These are phyloP conservation scores for Onchidella celtica DNA, from an alignment of 2,888 invertebrate genomes.

Conservation along the genomic window DNA sequence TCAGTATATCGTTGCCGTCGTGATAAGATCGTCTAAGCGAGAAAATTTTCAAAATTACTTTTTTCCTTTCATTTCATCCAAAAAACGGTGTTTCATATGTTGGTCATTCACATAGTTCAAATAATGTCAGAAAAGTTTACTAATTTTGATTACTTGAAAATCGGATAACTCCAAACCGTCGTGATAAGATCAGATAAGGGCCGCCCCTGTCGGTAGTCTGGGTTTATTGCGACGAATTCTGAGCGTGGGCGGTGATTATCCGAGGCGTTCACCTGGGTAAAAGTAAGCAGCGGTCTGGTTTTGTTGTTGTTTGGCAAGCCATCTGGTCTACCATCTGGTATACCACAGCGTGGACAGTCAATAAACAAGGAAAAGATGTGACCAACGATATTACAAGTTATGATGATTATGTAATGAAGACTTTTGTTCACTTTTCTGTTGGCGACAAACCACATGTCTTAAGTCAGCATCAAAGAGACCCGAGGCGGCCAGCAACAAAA, in stretches of 20 bases:
- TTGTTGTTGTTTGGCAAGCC: not conserved
- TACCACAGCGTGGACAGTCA: not conserved
- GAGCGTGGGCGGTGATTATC: not conserved
- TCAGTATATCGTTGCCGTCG: not conserved
- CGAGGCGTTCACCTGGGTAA: not conserved
- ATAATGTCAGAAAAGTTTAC: not conserved
- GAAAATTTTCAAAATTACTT: not conserved
- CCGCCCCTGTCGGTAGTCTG: not conserved
- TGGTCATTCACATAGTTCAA: not conserved
- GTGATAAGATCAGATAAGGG: not conserved
- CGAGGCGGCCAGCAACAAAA: not conserved
- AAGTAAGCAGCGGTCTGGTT: not conserved
- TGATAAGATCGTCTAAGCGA: not conserved
- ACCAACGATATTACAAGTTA: not conserved
- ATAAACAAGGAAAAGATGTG: not conserved
- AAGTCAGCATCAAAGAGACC: not conserved
- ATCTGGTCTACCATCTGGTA: not conserved
- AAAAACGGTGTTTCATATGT: not conserved
- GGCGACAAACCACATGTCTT: not conserved
- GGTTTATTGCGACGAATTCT: not conserved
- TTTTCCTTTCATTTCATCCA: not conserved
- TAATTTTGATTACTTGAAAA: not conserved
- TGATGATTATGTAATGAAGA: slow-evolving; percentile 7
- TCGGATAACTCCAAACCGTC: not conserved
- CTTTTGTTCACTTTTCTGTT: not conserved